Conservation (phyloP, 2,888 invertebrate species). For the Laspeyria flexula region DNA sequence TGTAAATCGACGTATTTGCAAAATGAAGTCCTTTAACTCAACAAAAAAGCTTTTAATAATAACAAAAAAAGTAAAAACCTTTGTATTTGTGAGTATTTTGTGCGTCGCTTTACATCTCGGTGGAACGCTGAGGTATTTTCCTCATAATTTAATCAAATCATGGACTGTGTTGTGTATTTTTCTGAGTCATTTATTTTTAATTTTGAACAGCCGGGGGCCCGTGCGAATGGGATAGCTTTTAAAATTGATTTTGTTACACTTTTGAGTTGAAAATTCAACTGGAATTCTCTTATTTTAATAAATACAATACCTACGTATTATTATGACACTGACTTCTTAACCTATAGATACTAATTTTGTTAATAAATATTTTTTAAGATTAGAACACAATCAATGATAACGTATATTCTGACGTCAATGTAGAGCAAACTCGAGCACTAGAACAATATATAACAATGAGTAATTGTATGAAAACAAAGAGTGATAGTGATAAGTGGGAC, state of each 20-base stretch:
- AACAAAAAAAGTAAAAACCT: slow-evolving; percentile 51
- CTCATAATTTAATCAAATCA: slow-evolving; percentile 81
- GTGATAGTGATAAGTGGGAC: background rate
- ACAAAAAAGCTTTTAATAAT: slow-evolving; percentile 75
- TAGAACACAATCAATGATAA: no score
- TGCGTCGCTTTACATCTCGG: slow-evolving; percentile 5
- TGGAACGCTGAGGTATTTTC: slow-evolving; percentile 70
- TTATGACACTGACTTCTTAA: no score
- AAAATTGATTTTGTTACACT: slow-evolving; percentile 31
- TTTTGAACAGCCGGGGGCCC: slow-evolving; percentile 55
- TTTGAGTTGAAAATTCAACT: no score
- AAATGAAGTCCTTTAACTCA: slow-evolving; percentile 65
- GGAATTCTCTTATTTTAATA: no score
- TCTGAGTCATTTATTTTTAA: slow-evolving; percentile 81
- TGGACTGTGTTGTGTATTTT: slow-evolving; percentile 69
- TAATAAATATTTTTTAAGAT: no score
- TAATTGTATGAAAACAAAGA: background rate
- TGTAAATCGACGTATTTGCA: slow-evolving; percentile 78
- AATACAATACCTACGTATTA: no score
- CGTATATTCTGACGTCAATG: background rate
- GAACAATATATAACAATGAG: background rate
- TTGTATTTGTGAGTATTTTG: slow-evolving; percentile 36
- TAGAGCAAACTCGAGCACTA: background rate
- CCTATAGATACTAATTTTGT: no score
- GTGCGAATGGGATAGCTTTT: slow-evolving; percentile 27